These are phyloP conservation scores for Tribolium castaneum DNA, from an alignment of 1,140 invertebrate species.

Conservation along the genomic window DNA sequence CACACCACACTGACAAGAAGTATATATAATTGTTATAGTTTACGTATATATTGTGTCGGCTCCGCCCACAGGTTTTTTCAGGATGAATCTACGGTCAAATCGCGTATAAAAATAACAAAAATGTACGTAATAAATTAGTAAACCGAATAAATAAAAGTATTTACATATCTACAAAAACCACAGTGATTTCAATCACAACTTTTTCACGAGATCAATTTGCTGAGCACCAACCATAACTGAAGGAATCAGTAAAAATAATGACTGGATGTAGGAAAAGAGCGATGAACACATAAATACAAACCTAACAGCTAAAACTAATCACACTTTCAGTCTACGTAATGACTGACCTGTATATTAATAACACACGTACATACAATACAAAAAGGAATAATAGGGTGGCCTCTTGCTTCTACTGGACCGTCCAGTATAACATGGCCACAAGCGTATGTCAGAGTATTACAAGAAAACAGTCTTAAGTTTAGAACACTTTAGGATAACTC, in stretches of 20 bases:
- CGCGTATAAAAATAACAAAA: conserved; percentile 17
- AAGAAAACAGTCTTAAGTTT: conserved; percentile 37
- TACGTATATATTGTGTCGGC: too few species aligned
- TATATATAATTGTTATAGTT: too few species aligned
- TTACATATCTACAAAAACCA: conserved; percentile 32
- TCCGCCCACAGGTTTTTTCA: too few species aligned
- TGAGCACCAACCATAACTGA: conserved; percentile 34
- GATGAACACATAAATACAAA: conserved; percentile 35
- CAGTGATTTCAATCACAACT: conserved; percentile 30
- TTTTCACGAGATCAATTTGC: conserved; percentile 39
- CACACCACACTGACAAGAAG: too few species aligned
- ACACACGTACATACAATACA: conserved; percentile 24
- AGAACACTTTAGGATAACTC: conserved; percentile 32
- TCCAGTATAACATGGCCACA: conserved; percentile 23
- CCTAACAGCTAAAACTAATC: background rate
- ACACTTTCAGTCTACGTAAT: conserved; percentile 32
- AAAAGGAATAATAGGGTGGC: conserved; percentile 34
- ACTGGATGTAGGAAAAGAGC: background rate
- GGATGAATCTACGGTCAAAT: background rate
- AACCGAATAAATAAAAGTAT: conserved; percentile 23
- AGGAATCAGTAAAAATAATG: background rate
- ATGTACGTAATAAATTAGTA: conserved; percentile 17
- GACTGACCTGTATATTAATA: conserved; percentile 39
- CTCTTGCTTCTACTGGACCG: background rate
- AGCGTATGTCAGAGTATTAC: conserved; percentile 40